A percentile compares a stretch with the other conserved stretches of the same genome.
These are phyloP conservation scores for Drosophila neotestacea DNA, from an alignment of 2,888 invertebrate species.

Conservation along the genomic window DNA sequence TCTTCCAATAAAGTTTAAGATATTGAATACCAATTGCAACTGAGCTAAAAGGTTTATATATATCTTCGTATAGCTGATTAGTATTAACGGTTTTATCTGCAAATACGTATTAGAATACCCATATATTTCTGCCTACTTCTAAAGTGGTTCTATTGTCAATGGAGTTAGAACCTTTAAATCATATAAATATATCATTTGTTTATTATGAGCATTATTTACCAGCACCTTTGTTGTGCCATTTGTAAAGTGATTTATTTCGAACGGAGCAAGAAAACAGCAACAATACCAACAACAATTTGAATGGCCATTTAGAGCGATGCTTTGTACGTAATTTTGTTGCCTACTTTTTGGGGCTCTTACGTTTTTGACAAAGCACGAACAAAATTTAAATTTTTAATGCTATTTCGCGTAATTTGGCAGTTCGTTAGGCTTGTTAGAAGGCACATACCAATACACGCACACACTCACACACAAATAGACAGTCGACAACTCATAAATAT, in stretches of 20 bases:
- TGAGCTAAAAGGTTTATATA: too few species aligned
- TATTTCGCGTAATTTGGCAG: conserved; percentile 81
- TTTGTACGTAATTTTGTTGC: conserved; percentile 39
- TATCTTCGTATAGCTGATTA: background rate
- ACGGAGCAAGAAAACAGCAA: conserved; percentile 10
- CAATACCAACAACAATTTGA: conserved; percentile 23
- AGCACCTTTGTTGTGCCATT: conserved; percentile 42
- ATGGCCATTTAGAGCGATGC: conserved; percentile 40
- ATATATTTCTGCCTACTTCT: background rate
- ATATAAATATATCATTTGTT: conserved; percentile 17
- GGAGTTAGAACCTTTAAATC: conserved; percentile 4
- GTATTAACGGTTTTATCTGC: background rate
- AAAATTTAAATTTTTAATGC: conserved; percentile 81
- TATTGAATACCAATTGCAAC: too few species aligned
- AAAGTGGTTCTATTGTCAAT: background rate
- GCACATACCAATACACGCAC: conserved; percentile 36
- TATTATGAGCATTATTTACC: conserved; percentile 35
- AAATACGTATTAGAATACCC: background rate
- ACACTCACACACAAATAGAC: conserved; percentile 25
- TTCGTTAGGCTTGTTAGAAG: conserved; percentile 76
- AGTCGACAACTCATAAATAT: conserved; percentile 63
- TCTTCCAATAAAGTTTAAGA: too few species aligned
- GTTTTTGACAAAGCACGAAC: conserved; percentile 61
- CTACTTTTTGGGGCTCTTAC: conserved; percentile 69
- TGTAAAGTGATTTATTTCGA: conserved; percentile 62